A percentile compares a stretch with the other conserved stretches of the same genome.
Conservation (phyloP, 2,888 invertebrate genomes). For the Hypsopygia costalis region DNA sequence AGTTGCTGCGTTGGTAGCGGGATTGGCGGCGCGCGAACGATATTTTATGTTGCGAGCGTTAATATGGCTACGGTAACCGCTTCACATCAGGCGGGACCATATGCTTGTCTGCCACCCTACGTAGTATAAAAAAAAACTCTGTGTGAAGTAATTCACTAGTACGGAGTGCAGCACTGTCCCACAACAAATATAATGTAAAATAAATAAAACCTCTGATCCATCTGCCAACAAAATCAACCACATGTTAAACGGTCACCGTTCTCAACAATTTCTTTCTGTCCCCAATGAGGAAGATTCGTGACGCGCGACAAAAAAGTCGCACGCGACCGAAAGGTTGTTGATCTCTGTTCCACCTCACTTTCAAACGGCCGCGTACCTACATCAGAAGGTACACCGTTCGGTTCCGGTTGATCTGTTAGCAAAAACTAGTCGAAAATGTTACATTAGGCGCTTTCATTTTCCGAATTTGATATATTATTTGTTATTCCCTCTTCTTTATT, state of each 20-base stretch:
- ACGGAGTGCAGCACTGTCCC: no score
- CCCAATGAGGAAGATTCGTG: background rate
- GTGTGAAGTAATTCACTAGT: no score
- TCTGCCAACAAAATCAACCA: background rate
- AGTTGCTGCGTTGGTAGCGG: no score
- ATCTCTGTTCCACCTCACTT: constrained; percentile 13
- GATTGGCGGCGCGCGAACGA: no score
- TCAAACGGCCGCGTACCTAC: constrained; percentile 10
- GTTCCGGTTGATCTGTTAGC: background rate
- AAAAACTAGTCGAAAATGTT: background rate
- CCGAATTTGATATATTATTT: background rate
- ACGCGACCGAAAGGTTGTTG: constrained; percentile 6
- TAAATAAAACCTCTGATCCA: no score
- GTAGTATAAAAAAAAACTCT: no score
- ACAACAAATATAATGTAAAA: no score
- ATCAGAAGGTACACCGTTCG: background rate
- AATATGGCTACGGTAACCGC: no score
- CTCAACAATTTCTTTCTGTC: background rate
- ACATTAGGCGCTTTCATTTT: constrained; percentile 2
- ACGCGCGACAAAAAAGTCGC: background rate
- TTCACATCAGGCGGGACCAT: no score
- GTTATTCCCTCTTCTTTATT: no score
- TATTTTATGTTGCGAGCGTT: no score
- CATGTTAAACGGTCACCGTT: background rate
- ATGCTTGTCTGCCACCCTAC: no score